Base-by-base conservation (phyloP, 2,113 vertebrate genomes). In the Lanius ludovicianus region DNA sequence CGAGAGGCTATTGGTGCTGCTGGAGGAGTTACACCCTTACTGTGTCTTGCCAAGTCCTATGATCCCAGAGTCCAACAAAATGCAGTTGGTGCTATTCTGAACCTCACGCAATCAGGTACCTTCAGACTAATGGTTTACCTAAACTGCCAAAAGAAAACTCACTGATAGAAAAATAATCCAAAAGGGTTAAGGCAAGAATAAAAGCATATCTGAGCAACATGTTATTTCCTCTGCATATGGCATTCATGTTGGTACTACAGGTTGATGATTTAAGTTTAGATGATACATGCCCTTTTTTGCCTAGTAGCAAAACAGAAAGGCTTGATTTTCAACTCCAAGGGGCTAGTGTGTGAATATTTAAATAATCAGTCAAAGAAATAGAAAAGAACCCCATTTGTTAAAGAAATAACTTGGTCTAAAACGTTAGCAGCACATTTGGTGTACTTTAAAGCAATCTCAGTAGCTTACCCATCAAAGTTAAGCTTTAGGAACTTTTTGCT, bases 71-170 rank as follows among this genome's bases (percentile, higher is more conserved):
- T 98, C n/a, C 98, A 98, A 55, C 98, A 97, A 91, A 98, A 98
- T 37, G 98, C 98, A 75, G 96, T 97, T 44, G 98, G 98, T 92
- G 98, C 98, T 78, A 96, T 98, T 89, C 95, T 98, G 50, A 98
- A 98, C 49, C 98, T 98, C 88, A 98, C 98, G 42, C 98, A 95
- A 91, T 98, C 98, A 97, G 98, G 98, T 99, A 88, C 55, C 52
- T 92, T 70, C 3, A 10, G 49, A 78, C 22, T 69, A 47, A 67
- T 18, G 25, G 18, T 69, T 93, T 80, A 75, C 55, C 63, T 94
- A 33, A 49, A 52, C 27, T 67, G 24, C 24, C 46, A 23, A 64
- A 78, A 76, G 37, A 81, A 69, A 69, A 37, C 25, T 75, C 41
- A 60, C 39, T 50, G 27, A 33, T 30, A 84, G 31, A 93, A 87